phyloP scores from a whole-genome alignment of 2,888 invertebrate genomes.

The Eumacrocentrus americanus region DNA sequence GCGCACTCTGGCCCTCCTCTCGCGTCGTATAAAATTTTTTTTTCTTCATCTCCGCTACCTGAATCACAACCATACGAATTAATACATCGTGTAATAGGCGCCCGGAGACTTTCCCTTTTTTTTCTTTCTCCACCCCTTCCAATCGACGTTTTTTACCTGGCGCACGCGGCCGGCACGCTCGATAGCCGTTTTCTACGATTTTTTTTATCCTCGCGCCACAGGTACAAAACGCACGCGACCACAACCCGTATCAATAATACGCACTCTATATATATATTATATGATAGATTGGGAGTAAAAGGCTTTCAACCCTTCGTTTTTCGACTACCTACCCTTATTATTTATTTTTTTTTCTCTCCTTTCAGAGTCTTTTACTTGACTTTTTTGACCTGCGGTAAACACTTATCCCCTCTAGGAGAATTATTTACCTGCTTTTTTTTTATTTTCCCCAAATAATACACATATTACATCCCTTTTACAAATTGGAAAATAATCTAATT shows the following conservation, averaged over 20 bases:
- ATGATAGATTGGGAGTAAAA: neutral
- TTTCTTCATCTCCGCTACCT: conserved; percentile 24
- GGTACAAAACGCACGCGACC: neutral
- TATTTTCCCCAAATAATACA: no score
- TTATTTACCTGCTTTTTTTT: no score
- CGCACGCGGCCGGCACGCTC: conserved; percentile 15
- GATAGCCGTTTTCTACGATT: neutral
- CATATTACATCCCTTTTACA: no score
- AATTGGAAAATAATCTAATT: no score
- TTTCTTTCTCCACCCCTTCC: neutral
- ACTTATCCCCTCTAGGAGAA: no score
- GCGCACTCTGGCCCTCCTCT: conserved; percentile 47
- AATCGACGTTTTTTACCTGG: conserved; percentile 6
- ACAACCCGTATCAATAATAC: neutral
- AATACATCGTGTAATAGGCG: conserved; percentile 51
- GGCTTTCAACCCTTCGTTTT: no score
- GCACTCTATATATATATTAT: neutral
- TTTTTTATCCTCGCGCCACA: neutral
- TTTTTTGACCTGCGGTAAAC: no score
- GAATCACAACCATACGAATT: conserved; percentile 43
- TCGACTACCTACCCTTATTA: no score
- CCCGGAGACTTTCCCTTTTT: neutral
- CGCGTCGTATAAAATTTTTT: conserved; percentile 22
- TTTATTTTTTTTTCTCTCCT: no score
- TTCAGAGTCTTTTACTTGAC: no score